Evolutionary conservation across 1,140 invertebrate genomes (phyloP), one percentile per base, ranked within the genome.

Genomic region (Carcinoscorpius rotundicauda): DNA sequence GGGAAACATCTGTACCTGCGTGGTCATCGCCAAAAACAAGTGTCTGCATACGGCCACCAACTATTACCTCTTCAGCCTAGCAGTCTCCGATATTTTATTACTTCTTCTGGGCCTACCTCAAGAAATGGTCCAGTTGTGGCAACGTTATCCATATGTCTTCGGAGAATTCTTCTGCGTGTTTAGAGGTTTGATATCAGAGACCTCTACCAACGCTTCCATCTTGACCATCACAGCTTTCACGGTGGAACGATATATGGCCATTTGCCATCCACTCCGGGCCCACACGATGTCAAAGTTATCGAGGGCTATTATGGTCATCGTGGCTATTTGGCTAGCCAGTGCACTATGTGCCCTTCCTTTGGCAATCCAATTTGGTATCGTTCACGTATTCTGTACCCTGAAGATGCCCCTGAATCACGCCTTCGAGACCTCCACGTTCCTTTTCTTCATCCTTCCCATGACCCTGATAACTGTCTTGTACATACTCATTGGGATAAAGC

Each of bases 141-240:
- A 52, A 8, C 63, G 55, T 11, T 89, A 89, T 78, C 91, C 91
- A 0, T 95, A 93, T 77, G 78, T 87, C 6, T 94, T 96, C 71
- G 91, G 91, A 0, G 85, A 89, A 67, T 79, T 80, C 3, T 92
- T 95, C 76, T 97, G 92, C 76, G 80, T 93, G 5, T 77, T 93
- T 49, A 84, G 90, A 65, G 88, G 89, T 1, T 81, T 93, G 56
- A 82, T 89, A 1, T 86, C 89, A 0, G 93, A 97, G 75, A 91
- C 88, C 3, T 93, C 91, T 0, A 89, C 91, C 4, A 93, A 96
- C 75, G 93, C 93, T 0, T 94, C 93, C 1, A 88, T 97, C 0
- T 79, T 97, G 58, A 93, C 89, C 6, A 94, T 94, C 58, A 91
- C 89, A 0, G 89, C 91, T 4, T 98, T 98, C 77, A 97, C 94